Conservation (phyloP, 2,888 invertebrate genomes). For the Tiliacea citrago region DNA sequence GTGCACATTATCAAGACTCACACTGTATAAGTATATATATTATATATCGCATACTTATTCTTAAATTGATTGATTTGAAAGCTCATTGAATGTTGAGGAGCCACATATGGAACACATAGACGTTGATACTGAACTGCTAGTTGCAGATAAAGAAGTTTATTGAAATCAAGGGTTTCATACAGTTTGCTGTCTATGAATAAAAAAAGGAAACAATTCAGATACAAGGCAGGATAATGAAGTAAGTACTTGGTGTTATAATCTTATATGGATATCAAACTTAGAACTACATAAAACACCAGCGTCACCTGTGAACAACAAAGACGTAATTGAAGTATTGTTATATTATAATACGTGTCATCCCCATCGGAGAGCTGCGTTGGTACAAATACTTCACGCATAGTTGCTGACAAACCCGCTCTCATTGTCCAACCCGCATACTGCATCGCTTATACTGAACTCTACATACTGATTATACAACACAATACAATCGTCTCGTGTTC, state of each 20-base stretch:
- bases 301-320: constrained; percentile 30
- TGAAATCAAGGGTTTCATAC: neutral
- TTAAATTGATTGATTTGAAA: neutral
- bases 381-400: constrained; percentile 19
- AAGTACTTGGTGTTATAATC: neutral
- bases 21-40: neutral
- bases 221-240: neutral
- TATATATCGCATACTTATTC: neutral
- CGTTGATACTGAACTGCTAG: neutral
- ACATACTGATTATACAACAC: constrained; percentile 5
- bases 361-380: neutral
- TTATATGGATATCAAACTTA: neutral
- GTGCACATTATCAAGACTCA: no score
- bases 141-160: neutral
- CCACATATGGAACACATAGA: neutral
- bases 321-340: constrained; percentile 13
- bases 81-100: neutral
- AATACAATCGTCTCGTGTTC: constrained; percentile 20
- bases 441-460: neutral
- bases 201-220: neutral
- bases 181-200: neutral
- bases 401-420: constrained; percentile 24
- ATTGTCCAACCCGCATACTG: constrained; percentile 52
- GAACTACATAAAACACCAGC: constrained; percentile 13
- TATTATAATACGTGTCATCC: constrained; percentile 8